Conservation (phyloP, 2,888 invertebrate species). For the Ferdinandea cuprea region DNA sequence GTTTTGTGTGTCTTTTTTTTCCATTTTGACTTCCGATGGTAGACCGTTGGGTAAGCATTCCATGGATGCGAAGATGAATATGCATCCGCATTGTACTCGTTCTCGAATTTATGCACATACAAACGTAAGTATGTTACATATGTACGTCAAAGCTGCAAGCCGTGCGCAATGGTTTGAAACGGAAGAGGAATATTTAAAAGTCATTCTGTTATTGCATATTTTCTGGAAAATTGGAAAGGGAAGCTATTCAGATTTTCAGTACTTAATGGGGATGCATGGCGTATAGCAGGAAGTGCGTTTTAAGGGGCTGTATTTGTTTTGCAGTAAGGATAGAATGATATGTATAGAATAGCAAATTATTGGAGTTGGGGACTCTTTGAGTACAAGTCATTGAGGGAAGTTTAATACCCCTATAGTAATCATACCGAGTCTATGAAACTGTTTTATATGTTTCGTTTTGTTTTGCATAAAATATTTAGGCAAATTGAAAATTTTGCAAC, state of each 20-base stretch:
- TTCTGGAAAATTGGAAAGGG: conserved; percentile 22
- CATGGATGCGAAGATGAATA: conserved; percentile 52
- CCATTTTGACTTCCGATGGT: conserved; percentile 36
- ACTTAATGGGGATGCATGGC: neutral
- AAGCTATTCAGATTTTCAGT: neutral
- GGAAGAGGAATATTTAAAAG: conserved; percentile 45
- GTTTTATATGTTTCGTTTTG: neutral
- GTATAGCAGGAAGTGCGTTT: conserved; percentile 25
- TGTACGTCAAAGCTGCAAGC: conserved; percentile 3
- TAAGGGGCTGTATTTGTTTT: neutral
- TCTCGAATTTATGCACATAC: no score
- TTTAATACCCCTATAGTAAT: neutral
- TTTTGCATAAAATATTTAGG: neutral
- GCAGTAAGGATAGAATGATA: neutral
- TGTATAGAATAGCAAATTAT: conserved; percentile 20
- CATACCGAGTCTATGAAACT: neutral
- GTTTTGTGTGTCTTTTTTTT: conserved; percentile 5
- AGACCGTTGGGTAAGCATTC: conserved; percentile 32
- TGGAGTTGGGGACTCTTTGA: conserved; percentile 1
- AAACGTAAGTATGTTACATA: no score
- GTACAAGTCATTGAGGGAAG: neutral
- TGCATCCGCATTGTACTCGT: conserved; percentile 31
- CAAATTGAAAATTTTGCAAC: neutral
- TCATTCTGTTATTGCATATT: conserved; percentile 47
- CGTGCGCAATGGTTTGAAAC: conserved; percentile 21